Conservation (phyloP, 2,797 vertebrate genomes). For the Xiphophorus birchmanni region DNA sequence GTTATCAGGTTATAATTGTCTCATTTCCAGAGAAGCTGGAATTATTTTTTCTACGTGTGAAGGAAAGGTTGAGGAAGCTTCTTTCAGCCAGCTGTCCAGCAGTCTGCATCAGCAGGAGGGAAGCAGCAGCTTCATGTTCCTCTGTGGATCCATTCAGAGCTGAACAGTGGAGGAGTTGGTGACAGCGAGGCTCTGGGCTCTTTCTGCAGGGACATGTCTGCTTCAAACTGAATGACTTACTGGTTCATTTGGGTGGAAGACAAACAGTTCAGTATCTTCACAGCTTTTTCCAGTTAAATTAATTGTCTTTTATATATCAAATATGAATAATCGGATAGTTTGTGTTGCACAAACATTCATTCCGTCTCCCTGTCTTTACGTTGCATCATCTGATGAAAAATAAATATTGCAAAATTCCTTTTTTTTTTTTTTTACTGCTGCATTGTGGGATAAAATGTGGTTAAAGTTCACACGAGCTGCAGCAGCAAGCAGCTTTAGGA, state of each 20-base stretch:
- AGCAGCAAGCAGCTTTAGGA: conserved; percentile 33
- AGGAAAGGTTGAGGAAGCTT: background rate
- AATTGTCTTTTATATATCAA: background rate
- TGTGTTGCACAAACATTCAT: background rate
- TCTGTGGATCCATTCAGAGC: too few relatives aligned
- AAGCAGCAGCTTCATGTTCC: too few relatives aligned
- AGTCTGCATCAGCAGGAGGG: background rate
- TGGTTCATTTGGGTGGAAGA: background rate
- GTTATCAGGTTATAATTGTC: background rate
- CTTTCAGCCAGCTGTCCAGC: conserved; percentile 2
- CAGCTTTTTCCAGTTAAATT: background rate
- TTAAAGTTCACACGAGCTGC: conserved; percentile 53
- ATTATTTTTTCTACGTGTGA: background rate
- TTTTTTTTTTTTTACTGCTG: conserved; percentile 8
- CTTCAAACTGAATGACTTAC: background rate
- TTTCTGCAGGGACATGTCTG: background rate
- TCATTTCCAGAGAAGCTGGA: background rate
- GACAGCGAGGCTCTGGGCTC: background rate
- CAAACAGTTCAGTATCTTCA: background rate
- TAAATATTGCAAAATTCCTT: background rate
- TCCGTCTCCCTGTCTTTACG: background rate
- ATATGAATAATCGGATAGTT: background rate
- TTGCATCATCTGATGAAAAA: background rate
- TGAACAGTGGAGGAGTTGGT: too few relatives aligned
- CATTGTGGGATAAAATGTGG: conserved; percentile 29